Percentiles rank a stretch among this genome's conserved stretches.
These are phyloP conservation scores for Acrocephalus kingi DNA, from an alignment of 2,113 vertebrate genomes.

Conservation along the genomic window DNA sequence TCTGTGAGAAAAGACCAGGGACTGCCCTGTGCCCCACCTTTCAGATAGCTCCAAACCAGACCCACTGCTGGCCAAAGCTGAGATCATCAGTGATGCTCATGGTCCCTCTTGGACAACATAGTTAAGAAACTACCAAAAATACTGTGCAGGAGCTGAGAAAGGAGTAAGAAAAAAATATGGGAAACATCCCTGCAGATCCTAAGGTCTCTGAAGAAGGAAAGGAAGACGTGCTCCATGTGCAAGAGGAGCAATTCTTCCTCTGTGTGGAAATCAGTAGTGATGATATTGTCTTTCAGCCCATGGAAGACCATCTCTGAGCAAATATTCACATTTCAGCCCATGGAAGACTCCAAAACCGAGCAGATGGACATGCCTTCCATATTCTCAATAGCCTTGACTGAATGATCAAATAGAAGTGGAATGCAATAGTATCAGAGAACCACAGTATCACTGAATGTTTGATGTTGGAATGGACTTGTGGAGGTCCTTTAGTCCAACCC, in stretches of 20 bases:
- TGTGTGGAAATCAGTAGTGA: background rate
- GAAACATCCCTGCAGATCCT: background rate
- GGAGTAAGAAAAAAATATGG: background rate
- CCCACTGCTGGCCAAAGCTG: background rate
- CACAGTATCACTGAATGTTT: background rate
- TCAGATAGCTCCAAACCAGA: background rate
- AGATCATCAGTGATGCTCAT: no score
- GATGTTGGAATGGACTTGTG: background rate
- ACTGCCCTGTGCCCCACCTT: rapidly evolving
- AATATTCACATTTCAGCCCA: background rate
- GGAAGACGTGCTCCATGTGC: rapidly evolving
- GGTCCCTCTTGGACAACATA: background rate
- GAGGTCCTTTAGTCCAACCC: background rate
- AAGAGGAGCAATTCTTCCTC: background rate
- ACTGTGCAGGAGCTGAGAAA: background rate
- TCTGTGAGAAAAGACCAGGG: background rate
- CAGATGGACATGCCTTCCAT: background rate
- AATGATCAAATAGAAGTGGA: background rate
- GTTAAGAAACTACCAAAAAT: background rate
- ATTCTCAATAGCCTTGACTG: background rate
- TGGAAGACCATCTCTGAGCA: background rate
- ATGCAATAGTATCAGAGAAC: background rate
- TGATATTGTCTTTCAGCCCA: background rate
- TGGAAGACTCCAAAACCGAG: background rate
- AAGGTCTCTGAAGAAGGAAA: background rate